Base-by-base conservation (phyloP, 2,113 vertebrate species). In the Lates calcarifer region DNA sequence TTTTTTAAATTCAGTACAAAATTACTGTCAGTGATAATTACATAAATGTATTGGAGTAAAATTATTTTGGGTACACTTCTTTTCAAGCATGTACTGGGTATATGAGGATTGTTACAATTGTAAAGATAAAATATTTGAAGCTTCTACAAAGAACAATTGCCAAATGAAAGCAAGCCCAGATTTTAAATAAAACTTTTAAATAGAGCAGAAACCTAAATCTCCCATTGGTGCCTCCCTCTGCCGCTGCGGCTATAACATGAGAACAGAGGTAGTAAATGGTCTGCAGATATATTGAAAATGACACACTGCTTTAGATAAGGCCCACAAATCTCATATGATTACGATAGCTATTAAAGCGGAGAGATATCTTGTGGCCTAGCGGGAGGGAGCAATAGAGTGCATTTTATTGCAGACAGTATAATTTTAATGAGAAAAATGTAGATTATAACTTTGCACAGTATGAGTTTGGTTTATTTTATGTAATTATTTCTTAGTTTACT, bases 221-320 rank as follows among this genome's bases (percentile, higher is more conserved):
- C 12, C 77, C 56, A 69, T 56, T 67, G 79, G 78, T 35, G 53
- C 49, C 67, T 72, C 82, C 74, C 39, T 70, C 47, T 75, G 51
- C 77, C 82, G 77, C 76, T 84, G 74, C 2, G 57, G 35, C 82
- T 63, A 71, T 79, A 89, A 83, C 79, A 81, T 73, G 79, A 74
- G 77, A 47, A 49, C 74, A 77, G 72, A 56, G 43, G 63, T 57
- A 71, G 74, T 87, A 90, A 93, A 87, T 28, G 22, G 43, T 80
- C n/a, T 72, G 62, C 65, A 81, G 79, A 87, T 82, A 82, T 83
- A 91, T 89, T 87, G 78, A 85, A 88, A 83, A 84, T 81, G 88
- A 85, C 80, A 89, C 63, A 55, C 74, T 79, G 76, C 74, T 87
- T 91, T 80, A 85, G 74, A 92, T 85, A 84, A 86, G 86, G 61